phyloP scores from a whole-genome alignment of 2,797 vertebrate genomes.

The Sebastes jordani region DNA sequence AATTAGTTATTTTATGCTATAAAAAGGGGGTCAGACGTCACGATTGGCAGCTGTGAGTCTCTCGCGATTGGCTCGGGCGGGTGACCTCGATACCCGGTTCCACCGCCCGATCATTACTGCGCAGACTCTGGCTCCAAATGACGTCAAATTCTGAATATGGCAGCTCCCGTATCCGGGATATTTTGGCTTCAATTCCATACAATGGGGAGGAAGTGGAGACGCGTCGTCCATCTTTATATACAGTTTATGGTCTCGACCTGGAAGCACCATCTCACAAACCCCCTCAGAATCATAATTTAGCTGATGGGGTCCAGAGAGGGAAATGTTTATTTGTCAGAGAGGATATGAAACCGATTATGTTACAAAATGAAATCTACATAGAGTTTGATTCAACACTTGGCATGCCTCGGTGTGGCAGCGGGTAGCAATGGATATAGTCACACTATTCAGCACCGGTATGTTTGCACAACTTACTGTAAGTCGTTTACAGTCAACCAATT shows the following conservation, averaged over 20 bases:
- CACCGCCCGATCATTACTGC: no score
- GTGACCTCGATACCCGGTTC: no score
- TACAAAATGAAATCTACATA: conserved; percentile 8
- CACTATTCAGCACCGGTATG: background rate
- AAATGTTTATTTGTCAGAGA: conserved; percentile 27
- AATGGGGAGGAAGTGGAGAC: no score
- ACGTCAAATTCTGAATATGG: no score
- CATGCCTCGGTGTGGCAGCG: background rate
- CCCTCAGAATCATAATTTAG: background rate
- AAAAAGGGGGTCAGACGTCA: no score
- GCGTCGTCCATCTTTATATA: no score
- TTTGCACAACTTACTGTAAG: conserved; percentile 12
- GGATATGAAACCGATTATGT: conserved; percentile 10
- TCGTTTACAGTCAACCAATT: conserved; percentile 45
- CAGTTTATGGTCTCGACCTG: background rate
- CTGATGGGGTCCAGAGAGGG: conserved; percentile 6
- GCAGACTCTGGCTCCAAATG: no score
- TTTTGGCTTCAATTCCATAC: no score
- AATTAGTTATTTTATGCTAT: no score
- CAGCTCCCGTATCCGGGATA: no score
- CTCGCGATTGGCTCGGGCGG: no score
- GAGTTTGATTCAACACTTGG: conserved; percentile 5
- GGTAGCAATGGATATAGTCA: conserved; percentile 11
- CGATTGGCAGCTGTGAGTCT: no score
- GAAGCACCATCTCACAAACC: conserved; percentile 3